Evolutionary conservation across 2,797 vertebrate species (phyloP).

Genomic region (Avahi laniger): DNA sequence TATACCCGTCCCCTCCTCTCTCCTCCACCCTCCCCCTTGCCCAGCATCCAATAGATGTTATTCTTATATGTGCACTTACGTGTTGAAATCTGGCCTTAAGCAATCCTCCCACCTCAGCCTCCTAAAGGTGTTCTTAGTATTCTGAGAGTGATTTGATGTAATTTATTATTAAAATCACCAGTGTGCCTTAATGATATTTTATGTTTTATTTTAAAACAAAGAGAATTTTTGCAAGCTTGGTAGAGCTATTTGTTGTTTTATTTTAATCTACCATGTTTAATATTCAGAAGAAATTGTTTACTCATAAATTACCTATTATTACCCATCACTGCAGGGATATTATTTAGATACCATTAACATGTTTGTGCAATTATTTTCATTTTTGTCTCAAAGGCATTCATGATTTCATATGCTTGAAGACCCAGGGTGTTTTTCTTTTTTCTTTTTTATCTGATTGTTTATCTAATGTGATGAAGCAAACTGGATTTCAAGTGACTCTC

Average conservation of each 20-base stretch:
- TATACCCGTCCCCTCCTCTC: too few species aligned
- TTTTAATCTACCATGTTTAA: not conserved
- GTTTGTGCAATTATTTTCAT: conserved; percentile 11
- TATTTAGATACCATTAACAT: not conserved
- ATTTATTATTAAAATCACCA: not conserved
- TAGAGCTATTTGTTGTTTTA: not conserved
- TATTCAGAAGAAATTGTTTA: not conserved
- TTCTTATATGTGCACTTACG: too few species aligned
- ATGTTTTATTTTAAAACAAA: not conserved
- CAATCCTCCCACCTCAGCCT: not conserved
- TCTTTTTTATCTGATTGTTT: not conserved
- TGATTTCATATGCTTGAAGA: conserved; percentile 29
- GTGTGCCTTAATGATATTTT: not conserved
- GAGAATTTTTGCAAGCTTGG: not conserved
- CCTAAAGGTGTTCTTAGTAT: not conserved
- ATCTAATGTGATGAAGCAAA: not conserved
- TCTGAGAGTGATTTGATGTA: not conserved
- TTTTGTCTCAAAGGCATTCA: conserved; percentile 32
- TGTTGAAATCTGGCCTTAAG: too few species aligned
- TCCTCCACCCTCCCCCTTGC: too few species aligned
- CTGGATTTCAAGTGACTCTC: not conserved
- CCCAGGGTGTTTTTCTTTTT: not conserved
- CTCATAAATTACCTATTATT: not conserved
- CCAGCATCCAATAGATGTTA: too few species aligned
- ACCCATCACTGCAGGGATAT: not conserved